phyloP scores from a whole-genome alignment of 2,113 vertebrate genomes.

The Lepus timidus region DNA sequence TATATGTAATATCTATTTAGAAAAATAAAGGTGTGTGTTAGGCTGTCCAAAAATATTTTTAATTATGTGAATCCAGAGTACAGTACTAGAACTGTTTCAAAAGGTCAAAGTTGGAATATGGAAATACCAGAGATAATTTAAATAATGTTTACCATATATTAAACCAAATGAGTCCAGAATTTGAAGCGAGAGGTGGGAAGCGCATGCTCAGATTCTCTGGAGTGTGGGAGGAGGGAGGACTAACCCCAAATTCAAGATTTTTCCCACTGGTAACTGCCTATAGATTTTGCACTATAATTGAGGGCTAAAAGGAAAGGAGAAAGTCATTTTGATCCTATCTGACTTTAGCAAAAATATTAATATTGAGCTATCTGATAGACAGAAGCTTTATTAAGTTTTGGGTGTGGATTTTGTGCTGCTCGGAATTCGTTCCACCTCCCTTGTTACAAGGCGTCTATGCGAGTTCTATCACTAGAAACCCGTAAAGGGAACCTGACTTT shows the following conservation, averaged over 20 bases:
- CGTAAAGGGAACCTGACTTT: not conserved
- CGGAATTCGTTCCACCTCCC: not conserved
- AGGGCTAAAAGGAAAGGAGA: not conserved
- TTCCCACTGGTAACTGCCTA: not conserved
- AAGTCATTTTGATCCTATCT: not conserved
- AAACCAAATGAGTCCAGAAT: not conserved
- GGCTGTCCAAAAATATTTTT: not conserved
- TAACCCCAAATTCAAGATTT: not conserved
- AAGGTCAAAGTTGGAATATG: not conserved
- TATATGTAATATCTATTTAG: not conserved
- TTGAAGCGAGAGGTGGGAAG: not conserved
- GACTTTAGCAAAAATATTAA: not conserved
- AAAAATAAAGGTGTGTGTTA: slow-evolving; percentile 1
- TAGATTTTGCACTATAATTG: not conserved
- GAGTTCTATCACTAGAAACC: not conserved
- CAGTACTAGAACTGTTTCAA: not conserved
- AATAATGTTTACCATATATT: not conserved
- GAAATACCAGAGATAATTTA: not conserved
- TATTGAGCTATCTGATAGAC: not conserved
- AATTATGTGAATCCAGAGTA: not conserved
- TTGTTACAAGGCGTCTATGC: not conserved
- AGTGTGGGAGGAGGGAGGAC: not conserved
- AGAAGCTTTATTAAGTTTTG: slow-evolving; percentile 9
- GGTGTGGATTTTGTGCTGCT: not conserved
- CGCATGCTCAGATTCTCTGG: not conserved